These are phyloP conservation scores for Saguinus imperator DNA, from an alignment of 2,113 vertebrate species.

Conservation along the genomic window DNA sequence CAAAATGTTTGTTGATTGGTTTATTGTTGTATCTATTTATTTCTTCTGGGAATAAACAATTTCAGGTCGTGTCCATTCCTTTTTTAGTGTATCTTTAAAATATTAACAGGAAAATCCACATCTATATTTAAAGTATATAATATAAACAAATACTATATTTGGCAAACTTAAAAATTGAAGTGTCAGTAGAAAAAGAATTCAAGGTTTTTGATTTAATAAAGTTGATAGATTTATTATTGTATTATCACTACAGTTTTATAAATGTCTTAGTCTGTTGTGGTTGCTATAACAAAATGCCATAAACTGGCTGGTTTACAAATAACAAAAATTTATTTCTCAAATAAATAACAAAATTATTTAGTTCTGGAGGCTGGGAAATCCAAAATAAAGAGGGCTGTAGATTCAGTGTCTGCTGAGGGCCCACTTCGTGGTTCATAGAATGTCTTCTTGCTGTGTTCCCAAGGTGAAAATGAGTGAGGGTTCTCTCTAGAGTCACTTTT, in stretches of 20 bases:
- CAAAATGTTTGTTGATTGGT: background rate
- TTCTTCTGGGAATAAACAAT: background rate
- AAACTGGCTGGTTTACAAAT: background rate
- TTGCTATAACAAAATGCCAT: background rate
- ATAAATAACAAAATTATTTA: background rate
- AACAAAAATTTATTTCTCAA: background rate
- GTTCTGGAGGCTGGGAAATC: background rate
- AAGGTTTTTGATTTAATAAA: conserved; percentile 15
- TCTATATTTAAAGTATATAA: background rate
- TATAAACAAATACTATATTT: background rate
- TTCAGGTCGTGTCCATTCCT: background rate
- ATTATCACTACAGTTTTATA: background rate
- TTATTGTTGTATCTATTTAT: background rate
- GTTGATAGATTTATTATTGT: background rate
- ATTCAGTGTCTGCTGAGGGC: background rate
- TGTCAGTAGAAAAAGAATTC: background rate
- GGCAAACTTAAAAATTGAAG: background rate
- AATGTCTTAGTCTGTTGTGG: background rate
- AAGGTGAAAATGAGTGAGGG: background rate
- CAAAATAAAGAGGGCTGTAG: background rate
- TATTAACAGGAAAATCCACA: background rate
- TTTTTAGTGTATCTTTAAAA: background rate
- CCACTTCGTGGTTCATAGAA: background rate
- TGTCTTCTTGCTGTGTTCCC: background rate
- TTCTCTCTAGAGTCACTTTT: no score